Evolutionary conservation across 2,797 vertebrate species (phyloP).

Genomic region (Miichthys miiuy): DNA sequence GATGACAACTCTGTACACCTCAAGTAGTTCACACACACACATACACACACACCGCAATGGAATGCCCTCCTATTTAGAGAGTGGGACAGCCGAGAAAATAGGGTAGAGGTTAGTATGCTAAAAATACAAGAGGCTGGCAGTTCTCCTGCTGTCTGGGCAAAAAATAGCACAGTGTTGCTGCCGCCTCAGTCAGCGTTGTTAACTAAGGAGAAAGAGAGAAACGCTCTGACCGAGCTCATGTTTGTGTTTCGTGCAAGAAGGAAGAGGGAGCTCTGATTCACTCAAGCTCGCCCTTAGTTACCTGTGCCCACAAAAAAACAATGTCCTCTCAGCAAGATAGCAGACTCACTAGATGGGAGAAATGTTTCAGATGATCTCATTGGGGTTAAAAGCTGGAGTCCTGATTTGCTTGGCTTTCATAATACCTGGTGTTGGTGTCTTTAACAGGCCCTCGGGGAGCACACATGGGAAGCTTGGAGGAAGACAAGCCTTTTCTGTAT

Average conservation of each 20-base stretch:
- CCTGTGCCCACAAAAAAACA: slow-evolving; percentile 47
- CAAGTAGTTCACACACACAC: slow-evolving; percentile 35
- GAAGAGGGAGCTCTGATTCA: slow-evolving; percentile 43
- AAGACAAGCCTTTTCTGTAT: slow-evolving; percentile 30
- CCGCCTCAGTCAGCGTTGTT: slow-evolving; percentile 64
- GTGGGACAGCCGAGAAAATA: slow-evolving; percentile 69
- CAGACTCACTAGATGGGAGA: slow-evolving; percentile 34
- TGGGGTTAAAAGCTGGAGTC: slow-evolving; percentile 40
- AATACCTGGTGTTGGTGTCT: slow-evolving; percentile 50
- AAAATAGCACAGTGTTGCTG: slow-evolving; percentile 77
- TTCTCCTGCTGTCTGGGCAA: slow-evolving; percentile 67
- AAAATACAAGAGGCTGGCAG: slow-evolving; percentile 77
- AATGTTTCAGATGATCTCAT: slow-evolving; percentile 60
- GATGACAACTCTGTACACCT: slow-evolving; percentile 69
- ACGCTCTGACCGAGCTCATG: slow-evolving; percentile 22
- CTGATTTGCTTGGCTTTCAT: slow-evolving; percentile 49
- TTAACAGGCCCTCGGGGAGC: slow-evolving; percentile 35
- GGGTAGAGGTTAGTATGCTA: slow-evolving; percentile 81
- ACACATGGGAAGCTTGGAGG: slow-evolving; percentile 22
- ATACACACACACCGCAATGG: slow-evolving; percentile 32
- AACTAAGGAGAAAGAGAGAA: slow-evolving; percentile 44
- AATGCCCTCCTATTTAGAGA: slow-evolving; percentile 75
- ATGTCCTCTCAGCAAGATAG: slow-evolving; percentile 32
- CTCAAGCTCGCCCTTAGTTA: slow-evolving; percentile 40
- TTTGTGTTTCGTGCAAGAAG: slow-evolving; percentile 47